Conservation (phyloP, 2,113 vertebrate species). For the Perca fluviatilis region DNA sequence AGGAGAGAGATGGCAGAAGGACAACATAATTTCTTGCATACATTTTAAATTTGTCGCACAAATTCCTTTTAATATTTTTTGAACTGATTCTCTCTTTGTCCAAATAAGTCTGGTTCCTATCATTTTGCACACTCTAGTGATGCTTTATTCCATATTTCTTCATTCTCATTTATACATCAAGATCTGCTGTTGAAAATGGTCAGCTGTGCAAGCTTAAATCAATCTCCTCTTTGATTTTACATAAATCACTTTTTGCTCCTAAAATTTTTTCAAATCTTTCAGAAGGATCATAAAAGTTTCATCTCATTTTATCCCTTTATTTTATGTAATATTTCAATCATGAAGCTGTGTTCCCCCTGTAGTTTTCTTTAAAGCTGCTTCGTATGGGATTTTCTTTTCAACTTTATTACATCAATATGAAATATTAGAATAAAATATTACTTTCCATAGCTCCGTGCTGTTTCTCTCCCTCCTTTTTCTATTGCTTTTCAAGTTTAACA, state of each 20-base stretch:
- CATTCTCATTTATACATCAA: neutral
- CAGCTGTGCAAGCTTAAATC: neutral
- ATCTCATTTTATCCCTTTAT: slow-evolving; percentile 25
- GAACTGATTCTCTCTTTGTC: neutral
- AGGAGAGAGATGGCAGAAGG: neutral
- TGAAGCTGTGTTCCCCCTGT: neutral
- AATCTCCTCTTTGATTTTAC: slow-evolving; percentile 30
- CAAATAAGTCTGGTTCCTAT: neutral
- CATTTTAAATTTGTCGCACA: neutral
- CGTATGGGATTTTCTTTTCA: slow-evolving; percentile 21
- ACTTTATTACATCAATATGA: slow-evolving; percentile 25
- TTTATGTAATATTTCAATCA: slow-evolving; percentile 30
- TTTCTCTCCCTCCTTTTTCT: neutral
- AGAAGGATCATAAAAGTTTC: slow-evolving; percentile 36
- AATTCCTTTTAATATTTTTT: neutral
- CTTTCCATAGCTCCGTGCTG: neutral
- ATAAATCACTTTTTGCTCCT: slow-evolving; percentile 26
- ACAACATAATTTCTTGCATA: neutral
- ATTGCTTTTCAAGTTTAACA: slow-evolving; percentile 51
- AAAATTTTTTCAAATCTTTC: slow-evolving; percentile 18
- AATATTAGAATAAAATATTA: slow-evolving; percentile 25
- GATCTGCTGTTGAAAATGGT: neutral
- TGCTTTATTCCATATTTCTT: neutral
- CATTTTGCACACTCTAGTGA: neutral
- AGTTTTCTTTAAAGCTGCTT: slow-evolving; percentile 38